Evolutionary conservation across 2,888 invertebrate species (phyloP).

Genomic region (Sylvicola fuscatus): DNA sequence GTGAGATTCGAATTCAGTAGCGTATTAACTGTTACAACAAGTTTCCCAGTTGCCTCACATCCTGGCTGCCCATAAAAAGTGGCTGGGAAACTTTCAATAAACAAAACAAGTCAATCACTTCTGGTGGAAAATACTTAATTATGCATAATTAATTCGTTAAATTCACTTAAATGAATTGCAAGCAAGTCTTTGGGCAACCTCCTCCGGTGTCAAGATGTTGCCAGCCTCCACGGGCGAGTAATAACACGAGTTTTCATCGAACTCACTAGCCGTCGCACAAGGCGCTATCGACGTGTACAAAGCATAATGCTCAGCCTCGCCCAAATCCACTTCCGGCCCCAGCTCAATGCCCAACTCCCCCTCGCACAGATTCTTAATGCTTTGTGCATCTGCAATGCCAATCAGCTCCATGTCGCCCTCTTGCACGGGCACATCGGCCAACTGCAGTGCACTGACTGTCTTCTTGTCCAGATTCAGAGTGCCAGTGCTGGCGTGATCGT

Average conservation of each 20-base stretch:
- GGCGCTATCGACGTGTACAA: slow-evolving; percentile 72
- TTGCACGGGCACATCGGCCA: slow-evolving; percentile 23
- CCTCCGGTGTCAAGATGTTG: slow-evolving; percentile 34
- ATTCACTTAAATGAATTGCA: too few relatives aligned
- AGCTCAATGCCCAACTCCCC: slow-evolving; percentile 23
- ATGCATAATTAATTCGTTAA: too few relatives aligned
- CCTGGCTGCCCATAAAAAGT: too few relatives aligned
- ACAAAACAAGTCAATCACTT: too few relatives aligned
- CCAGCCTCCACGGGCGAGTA: slow-evolving; percentile 68
- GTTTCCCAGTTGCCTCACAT: too few relatives aligned
- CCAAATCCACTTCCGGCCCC: slow-evolving; percentile 42
- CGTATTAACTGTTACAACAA: too few relatives aligned
- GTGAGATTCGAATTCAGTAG: too few relatives aligned
- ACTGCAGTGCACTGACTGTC: slow-evolving; percentile 24
- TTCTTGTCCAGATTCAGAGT: slow-evolving; percentile 22
- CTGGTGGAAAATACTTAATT: too few relatives aligned
- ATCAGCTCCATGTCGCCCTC: slow-evolving; percentile 35
- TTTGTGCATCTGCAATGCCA: slow-evolving; percentile 28
- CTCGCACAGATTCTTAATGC: slow-evolving; percentile 23
- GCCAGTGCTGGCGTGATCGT: slow-evolving; percentile 22
- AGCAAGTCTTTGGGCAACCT: slow-evolving; percentile 14
- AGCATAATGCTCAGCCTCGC: slow-evolving; percentile 76
- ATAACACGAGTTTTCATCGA: slow-evolving; percentile 72
- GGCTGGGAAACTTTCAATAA: too few relatives aligned
- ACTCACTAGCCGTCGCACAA: slow-evolving; percentile 68